phyloP scores from a whole-genome alignment of 2,797 vertebrate species.

The Tragelaphus oryx region DNA sequence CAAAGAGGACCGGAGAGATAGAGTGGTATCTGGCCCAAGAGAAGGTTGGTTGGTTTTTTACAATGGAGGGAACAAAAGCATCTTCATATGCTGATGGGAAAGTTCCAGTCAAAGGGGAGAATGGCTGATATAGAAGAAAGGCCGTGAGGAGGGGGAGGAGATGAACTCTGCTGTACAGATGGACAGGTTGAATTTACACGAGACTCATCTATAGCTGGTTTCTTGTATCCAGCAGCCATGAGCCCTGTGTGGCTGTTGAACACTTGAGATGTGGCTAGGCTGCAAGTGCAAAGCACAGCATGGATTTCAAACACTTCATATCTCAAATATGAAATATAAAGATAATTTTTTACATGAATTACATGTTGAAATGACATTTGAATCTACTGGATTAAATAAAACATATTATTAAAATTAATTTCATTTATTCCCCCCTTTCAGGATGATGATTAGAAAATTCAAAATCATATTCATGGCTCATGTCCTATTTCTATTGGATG shows the following conservation, averaged over 20 bases:
- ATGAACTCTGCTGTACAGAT: background rate
- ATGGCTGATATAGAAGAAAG: background rate
- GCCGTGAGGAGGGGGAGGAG: rapidly evolving
- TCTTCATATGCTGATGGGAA: background rate
- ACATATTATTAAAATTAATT: background rate
- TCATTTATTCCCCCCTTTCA: background rate
- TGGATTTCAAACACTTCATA: background rate
- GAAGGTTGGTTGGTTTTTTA: background rate
- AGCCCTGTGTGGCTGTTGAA: background rate
- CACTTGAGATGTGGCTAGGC: background rate
- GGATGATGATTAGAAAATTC: background rate
- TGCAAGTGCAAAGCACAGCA: background rate
- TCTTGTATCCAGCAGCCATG: rapidly evolving
- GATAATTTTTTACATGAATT: background rate
- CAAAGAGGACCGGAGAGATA: background rate
- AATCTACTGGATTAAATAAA: background rate
- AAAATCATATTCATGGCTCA: background rate
- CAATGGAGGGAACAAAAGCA: background rate
- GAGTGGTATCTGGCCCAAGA: background rate
- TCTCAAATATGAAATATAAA: background rate
- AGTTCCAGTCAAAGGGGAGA: background rate
- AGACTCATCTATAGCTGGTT: background rate
- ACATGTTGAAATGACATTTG: background rate
- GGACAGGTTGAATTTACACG: background rate
- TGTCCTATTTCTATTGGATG: background rate